A percentile compares a stretch with the other conserved stretches of the same genome.
These are phyloP conservation scores for Tipula helvola DNA, from an alignment of 2,888 invertebrate species.

Conservation along the genomic window DNA sequence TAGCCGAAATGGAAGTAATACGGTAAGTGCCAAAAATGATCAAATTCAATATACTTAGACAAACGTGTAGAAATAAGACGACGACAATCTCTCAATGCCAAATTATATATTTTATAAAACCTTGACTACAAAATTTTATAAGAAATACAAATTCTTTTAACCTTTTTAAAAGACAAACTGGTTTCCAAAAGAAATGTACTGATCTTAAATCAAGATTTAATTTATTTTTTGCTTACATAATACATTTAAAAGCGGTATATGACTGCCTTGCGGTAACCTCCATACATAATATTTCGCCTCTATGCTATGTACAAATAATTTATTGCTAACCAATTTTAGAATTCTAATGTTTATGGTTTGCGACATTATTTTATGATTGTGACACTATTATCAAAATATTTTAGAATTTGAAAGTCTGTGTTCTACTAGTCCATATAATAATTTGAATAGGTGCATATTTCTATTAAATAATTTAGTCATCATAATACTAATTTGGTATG, in stretches of 20 bases:
- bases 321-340: neutral
- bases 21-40: conserved; percentile 22
- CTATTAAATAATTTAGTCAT: neutral
- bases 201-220: neutral
- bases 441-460: neutral
- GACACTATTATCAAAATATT: neutral
- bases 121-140: neutral
- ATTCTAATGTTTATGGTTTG: neutral
- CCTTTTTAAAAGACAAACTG: neutral
- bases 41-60: neutral
- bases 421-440: neutral
- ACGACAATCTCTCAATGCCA: neutral
- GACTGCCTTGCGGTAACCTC: neutral
- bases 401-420: neutral
- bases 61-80: neutral
- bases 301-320: neutral
- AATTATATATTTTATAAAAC: neutral
- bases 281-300: neutral
- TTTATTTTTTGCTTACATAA: neutral
- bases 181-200: neutral
- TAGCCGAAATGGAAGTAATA: conserved; percentile 22
- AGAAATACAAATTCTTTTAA: neutral
- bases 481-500: neutral
- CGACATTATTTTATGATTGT: neutral
- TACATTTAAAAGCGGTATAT: neutral